Conservation (phyloP, 1,140 invertebrate genomes). For the Sipha flava region DNA sequence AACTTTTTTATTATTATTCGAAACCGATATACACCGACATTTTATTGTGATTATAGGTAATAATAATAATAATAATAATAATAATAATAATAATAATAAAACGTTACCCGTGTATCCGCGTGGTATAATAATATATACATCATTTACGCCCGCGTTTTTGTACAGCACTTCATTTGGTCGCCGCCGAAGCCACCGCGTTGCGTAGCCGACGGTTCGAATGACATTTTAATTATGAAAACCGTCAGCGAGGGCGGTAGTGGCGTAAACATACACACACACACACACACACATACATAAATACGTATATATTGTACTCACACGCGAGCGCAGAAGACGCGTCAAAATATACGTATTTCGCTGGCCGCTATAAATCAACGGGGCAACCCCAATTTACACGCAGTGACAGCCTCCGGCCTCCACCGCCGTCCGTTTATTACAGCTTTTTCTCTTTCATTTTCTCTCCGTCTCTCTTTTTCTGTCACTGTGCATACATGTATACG, state of each 20-base stretch:
- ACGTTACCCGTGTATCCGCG: too few species aligned
- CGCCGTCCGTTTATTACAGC: neutral
- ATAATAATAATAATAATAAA: too few species aligned
- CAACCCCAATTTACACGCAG: constrained; percentile 17
- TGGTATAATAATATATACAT: neutral
- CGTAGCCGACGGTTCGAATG: constrained; percentile 21
- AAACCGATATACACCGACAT: neutral
- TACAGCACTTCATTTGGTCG: neutral
- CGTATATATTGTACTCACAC: too few species aligned
- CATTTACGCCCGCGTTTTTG: neutral
- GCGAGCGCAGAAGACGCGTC: neutral
- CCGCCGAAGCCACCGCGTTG: neutral
- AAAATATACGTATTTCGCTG: constrained; percentile 6
- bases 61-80: neutral
- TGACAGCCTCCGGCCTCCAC: neutral
- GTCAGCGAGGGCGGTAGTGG: constrained; percentile 1
- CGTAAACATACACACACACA: neutral
- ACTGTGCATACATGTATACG: too few species aligned
- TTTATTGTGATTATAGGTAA: neutral
- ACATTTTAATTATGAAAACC: constrained; percentile 31
- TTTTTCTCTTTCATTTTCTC: neutral
- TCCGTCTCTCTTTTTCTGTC: neutral
- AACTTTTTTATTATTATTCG: neutral
- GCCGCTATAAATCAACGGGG: constrained; percentile 24
- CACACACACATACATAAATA: too few species aligned